Conservation (phyloP, 2,113 vertebrate species). For the Clupea harengus region DNA sequence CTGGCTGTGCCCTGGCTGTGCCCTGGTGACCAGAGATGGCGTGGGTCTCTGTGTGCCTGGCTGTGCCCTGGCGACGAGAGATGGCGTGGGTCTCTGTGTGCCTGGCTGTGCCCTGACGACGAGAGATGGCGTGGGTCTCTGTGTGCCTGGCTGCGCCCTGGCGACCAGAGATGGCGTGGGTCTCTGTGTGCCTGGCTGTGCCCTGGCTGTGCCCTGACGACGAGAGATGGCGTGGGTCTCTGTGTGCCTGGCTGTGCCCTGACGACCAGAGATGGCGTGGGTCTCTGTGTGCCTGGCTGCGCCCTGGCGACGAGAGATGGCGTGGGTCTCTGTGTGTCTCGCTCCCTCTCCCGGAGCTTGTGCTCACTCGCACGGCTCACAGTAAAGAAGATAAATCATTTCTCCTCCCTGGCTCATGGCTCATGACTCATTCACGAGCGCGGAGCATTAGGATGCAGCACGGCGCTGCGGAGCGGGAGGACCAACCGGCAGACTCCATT, state of each 20-base stretch:
- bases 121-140: constrained; percentile 28
- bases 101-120: background rate
- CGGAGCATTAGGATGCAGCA: too few relatives aligned
- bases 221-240: too few relatives aligned
- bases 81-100: background rate
- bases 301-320: background rate
- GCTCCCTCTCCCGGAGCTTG: background rate
- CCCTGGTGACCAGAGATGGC: background rate
- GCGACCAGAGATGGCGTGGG: background rate
- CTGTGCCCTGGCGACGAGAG: background rate
- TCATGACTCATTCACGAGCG: background rate
- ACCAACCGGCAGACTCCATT: too few relatives aligned
- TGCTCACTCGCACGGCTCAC: background rate
- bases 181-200: background rate
- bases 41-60: constrained; percentile 47
- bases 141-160: background rate
- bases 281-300: constrained; percentile 26
- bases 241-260: background rate
- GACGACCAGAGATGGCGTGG: background rate
- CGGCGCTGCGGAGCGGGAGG: too few relatives aligned
- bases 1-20: constrained; percentile 2
- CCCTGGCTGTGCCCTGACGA: too few relatives aligned
- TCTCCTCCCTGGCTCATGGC: background rate
- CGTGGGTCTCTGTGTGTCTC: background rate
- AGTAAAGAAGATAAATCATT: background rate